Evolutionary conservation across 2,113 vertebrate species (phyloP), one percentile per base, ranked within the genome.

Genomic region (Psephotus haematonotus): DNA sequence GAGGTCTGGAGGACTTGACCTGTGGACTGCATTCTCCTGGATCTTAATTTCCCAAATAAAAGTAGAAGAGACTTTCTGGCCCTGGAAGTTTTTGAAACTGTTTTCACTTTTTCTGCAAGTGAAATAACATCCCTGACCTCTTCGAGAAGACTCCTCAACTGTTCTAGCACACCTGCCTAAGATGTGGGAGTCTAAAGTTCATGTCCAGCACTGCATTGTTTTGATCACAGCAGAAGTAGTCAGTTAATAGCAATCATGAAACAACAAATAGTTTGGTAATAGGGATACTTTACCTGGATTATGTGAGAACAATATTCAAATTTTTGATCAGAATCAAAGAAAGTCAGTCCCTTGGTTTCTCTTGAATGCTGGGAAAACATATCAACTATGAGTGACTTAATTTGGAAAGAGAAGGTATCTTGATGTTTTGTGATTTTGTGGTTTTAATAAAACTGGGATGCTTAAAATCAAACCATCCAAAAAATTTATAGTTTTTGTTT

Each of bases 201-300:
- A 10, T 13, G 31, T 8, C 35, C 2, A 1, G 20, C 27, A 35
- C 10, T 17, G 7, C 0, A 0, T 63, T 43, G 10, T 77, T 78
- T 53, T 57, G 22, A 28, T 86, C 18, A 29, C 20, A 63, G 25
- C 37, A 68, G 52, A 5, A 35, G 25, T 7, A 33, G 29, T 53
- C 39, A 44, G 41, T 46, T 70, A 23, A 33, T 33, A 60, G n/a
- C 3, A 52, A 6, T 62, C 10, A 9, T 31, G 74, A 55, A 79
- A 70, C 25, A 70, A 10, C 15, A 33, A 22, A 0, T 25, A 33
- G 35, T 70, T 70, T 43, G n/a, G 20, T 64, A 23, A 22, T 67
- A 59, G 53, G 62, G 57, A 23, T 6, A 4, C 27, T 49, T 69
- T 33, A 28, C 28, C 17, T 82, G n/a, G 14, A 10, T 52, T 62